phyloP scores from a whole-genome alignment of 2,797 vertebrate species.

The Galagoides demidoff region DNA sequence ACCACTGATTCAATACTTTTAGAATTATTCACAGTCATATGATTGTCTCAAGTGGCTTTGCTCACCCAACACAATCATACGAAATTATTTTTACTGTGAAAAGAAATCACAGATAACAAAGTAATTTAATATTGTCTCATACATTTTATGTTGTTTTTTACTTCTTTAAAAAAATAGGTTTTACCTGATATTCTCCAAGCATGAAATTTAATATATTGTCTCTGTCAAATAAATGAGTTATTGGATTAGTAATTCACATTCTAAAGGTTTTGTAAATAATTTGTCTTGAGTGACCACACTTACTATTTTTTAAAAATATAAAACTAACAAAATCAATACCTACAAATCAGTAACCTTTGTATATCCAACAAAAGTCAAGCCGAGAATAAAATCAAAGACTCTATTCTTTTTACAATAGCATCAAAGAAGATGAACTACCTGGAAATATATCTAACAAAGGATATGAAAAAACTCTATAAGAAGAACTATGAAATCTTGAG shows the following conservation, averaged over 20 bases:
- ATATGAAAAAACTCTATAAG: no score
- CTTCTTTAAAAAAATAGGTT: neutral
- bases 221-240: neutral
- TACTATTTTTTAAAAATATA: neutral
- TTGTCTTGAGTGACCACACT: neutral
- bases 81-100: neutral
- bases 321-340: neutral
- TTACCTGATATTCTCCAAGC: neutral
- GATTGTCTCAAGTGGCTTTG: neutral
- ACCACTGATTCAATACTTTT: neutral
- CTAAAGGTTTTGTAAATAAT: neutral
- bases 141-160: neutral
- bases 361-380: no score
- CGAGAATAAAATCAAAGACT: no score
- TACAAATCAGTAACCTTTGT: no score
- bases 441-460: no score
- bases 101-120: neutral
- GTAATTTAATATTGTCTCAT: neutral
- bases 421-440: no score
- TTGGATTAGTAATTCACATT: neutral
- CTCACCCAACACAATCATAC: neutral
- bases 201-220: neutral
- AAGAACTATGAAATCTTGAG: no score
- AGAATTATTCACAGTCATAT: neutral
- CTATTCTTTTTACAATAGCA: no score